Evolutionary conservation across 2,113 vertebrate species (phyloP).

Genomic region (Sorex fumeus): DNA sequence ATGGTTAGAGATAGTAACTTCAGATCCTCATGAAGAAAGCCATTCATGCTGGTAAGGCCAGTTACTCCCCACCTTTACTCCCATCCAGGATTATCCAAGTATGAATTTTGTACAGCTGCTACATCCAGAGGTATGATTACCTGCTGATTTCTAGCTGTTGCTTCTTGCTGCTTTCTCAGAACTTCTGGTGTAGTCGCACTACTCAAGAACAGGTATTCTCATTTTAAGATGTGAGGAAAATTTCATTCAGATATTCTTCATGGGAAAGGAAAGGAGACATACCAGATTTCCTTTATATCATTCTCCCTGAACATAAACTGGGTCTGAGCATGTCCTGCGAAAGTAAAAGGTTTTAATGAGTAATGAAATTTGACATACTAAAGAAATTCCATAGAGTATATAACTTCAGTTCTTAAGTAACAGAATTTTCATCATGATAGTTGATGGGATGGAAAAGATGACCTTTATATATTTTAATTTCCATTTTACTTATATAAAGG

Average conservation of each 20-base stretch:
- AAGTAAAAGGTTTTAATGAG: constrained; percentile 84
- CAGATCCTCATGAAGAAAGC: constrained; percentile 89
- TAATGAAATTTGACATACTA: constrained; percentile 51
- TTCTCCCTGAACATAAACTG: constrained; percentile 82
- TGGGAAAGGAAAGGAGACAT: constrained; percentile 71
- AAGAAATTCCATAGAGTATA: constrained; percentile 46
- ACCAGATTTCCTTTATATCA: constrained; percentile 77
- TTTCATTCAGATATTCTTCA: constrained; percentile 85
- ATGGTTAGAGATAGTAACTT: constrained; percentile 88
- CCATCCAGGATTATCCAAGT: constrained; percentile 87
- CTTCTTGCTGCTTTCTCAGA: constrained; percentile 80
- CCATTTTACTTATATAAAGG: constrained; percentile 23
- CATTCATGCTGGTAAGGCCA: constrained; percentile 91
- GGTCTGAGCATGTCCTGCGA: constrained; percentile 85
- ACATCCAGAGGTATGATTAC: constrained; percentile 88
- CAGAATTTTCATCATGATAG: constrained; percentile 49
- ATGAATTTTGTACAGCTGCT: constrained; percentile 86
- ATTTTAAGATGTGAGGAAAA: constrained; percentile 70
- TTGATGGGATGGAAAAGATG: constrained; percentile 7
- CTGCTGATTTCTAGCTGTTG: constrained; percentile 82
- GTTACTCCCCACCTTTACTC: constrained; percentile 83
- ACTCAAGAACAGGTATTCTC: constrained; percentile 72
- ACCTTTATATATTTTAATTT: constrained; percentile 39
- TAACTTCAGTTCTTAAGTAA: constrained; percentile 45
- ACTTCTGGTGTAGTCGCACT: constrained; percentile 86